These are phyloP conservation scores for Chrysemys picta DNA, from an alignment of 2,113 vertebrate genomes.

Conservation along the genomic window DNA sequence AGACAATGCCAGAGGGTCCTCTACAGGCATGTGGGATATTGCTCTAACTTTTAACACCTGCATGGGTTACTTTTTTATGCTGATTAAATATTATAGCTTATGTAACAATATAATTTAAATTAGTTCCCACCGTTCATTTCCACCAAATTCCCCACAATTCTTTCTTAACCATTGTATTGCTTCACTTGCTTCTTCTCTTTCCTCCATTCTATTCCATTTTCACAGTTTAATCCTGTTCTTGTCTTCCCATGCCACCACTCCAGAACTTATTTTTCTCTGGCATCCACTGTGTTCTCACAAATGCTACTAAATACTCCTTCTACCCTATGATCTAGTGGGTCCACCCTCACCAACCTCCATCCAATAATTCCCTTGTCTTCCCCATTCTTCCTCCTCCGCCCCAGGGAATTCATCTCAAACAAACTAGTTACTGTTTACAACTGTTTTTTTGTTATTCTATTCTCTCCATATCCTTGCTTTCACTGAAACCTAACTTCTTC, in stretches of 20 bases:
- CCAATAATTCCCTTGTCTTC: neutral
- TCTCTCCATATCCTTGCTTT: neutral
- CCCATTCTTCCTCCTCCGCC: neutral
- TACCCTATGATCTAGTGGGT: neutral
- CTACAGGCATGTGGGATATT: neutral
- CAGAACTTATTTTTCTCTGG: neutral
- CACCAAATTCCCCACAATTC: neutral
- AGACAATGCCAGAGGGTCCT: neutral
- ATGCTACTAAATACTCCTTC: neutral
- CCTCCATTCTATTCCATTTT: neutral
- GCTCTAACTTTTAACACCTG: neutral
- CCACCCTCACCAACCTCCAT: neutral
- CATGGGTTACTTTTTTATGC: slow-evolving; percentile 21
- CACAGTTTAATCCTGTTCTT: neutral
- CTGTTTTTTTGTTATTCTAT: rapidly evolving
- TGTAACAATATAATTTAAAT: slow-evolving; percentile 34
- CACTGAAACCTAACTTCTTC: neutral
- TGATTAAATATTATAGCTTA: neutral
- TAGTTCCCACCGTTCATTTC: neutral
- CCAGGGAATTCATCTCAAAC: neutral
- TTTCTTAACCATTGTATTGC: neutral
- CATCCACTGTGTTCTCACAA: neutral
- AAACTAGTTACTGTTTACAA: neutral
- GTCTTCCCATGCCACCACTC: neutral
- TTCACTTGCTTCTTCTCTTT: slow-evolving; percentile 1